Evolutionary conservation across 2,888 invertebrate species (phyloP).

Genomic region (Dorcus parallelipipedus): DNA sequence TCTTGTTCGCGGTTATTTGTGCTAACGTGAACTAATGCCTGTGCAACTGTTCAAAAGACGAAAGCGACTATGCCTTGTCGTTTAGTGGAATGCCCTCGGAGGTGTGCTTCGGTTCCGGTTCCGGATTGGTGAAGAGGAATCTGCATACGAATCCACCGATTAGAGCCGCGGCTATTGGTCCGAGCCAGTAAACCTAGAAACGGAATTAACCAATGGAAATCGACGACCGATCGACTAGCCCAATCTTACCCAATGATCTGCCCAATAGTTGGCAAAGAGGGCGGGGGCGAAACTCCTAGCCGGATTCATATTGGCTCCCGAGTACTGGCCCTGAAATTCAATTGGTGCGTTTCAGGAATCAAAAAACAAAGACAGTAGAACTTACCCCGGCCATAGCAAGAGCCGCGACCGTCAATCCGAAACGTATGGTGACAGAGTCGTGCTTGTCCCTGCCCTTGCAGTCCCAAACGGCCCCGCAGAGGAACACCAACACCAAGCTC

Average conservation of each 20-base stretch:
- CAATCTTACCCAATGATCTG: slow-evolving; percentile 59
- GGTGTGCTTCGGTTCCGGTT: slow-evolving; percentile 26
- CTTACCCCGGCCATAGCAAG: slow-evolving; percentile 65
- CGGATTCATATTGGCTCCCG: slow-evolving; percentile 69
- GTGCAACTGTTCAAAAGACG: no score
- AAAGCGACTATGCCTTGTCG: slow-evolving; percentile 30
- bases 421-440: slow-evolving; percentile 64
- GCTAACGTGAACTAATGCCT: no score
- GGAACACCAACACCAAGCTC: slow-evolving; percentile 62
- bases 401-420: slow-evolving; percentile 64
- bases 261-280: slow-evolving; percentile 64
- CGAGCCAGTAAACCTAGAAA: slow-evolving; percentile 40
- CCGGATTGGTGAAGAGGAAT: slow-evolving; percentile 37
- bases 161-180: slow-evolving; percentile 39
- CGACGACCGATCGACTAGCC: background rate
- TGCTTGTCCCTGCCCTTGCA: slow-evolving; percentile 61
- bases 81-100: slow-evolving; percentile 41
- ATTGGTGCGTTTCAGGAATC: background rate
- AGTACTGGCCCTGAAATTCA: slow-evolving; percentile 51
- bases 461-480: slow-evolving; percentile 72
- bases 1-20: no score
- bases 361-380: slow-evolving; percentile 29
- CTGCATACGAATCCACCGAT: slow-evolving; percentile 41
- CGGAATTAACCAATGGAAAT: background rate
- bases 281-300: slow-evolving; percentile 70